These are phyloP conservation scores for Leptopilina myrica DNA, from an alignment of 2,888 invertebrate species.

Conservation along the genomic window DNA sequence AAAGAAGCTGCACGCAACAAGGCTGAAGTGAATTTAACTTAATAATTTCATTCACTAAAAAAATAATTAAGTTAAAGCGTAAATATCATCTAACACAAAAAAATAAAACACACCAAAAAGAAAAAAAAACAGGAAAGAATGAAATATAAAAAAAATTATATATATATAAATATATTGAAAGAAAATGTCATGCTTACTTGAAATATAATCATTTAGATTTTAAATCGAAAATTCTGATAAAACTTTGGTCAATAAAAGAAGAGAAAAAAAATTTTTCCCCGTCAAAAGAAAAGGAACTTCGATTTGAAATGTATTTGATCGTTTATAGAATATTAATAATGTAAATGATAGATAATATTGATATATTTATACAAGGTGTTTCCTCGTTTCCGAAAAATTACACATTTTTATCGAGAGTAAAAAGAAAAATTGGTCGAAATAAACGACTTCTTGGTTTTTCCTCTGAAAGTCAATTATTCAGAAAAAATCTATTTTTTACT, in stretches of 20 bases:
- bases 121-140: constrained; percentile 58
- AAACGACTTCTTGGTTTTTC: constrained; percentile 15
- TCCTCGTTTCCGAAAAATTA: constrained; percentile 19
- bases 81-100: constrained; percentile 47
- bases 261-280: neutral
- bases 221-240: neutral
- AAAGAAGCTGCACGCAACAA: constrained; percentile 37
- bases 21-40: constrained; percentile 42
- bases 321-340: constrained; percentile 62
- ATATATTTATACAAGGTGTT: constrained; percentile 41
- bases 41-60: constrained; percentile 45
- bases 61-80: constrained; percentile 48
- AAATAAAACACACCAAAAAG: constrained; percentile 15
- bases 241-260: neutral
- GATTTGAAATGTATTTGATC: neutral
- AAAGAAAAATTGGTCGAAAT: neutral
- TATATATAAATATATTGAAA: constrained; percentile 43
- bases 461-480: constrained; percentile 37
- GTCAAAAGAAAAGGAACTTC: neutral
- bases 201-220: constrained; percentile 2
- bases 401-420: neutral
- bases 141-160: constrained; percentile 47
- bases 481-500: constrained; percentile 5
- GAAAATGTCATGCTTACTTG: constrained; percentile 59
- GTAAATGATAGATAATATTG: constrained; percentile 39